Conservation (phyloP, 2,113 vertebrate genomes). For the Malurus elegans region DNA sequence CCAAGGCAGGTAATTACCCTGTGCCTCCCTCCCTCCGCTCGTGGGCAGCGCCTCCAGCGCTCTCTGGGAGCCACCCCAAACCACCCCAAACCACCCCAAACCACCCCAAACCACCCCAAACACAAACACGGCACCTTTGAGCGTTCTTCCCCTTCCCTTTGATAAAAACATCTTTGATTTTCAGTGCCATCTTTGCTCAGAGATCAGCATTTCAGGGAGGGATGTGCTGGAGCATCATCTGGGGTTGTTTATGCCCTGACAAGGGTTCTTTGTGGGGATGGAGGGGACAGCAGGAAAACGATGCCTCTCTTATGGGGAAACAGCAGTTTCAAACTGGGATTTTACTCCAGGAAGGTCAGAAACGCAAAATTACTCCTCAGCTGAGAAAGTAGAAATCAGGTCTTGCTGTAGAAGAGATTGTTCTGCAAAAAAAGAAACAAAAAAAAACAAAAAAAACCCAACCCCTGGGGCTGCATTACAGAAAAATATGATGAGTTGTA, state of each 20-base stretch:
- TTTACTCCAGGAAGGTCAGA: background rate
- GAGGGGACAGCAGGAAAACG: background rate
- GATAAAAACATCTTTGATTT: background rate
- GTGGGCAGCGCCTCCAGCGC: rapidly evolving
- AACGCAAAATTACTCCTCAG: background rate
- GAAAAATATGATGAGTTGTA: background rate
- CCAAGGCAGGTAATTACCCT: background rate
- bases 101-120: background rate
- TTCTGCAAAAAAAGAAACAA: background rate
- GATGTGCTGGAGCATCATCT: background rate
- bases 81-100: no score
- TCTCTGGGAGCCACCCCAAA: background rate
- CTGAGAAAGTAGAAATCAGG: background rate
- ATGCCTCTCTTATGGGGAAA: background rate
- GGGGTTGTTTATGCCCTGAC: background rate
- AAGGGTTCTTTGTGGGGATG: background rate
- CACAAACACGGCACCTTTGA: background rate
- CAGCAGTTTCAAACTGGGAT: background rate
- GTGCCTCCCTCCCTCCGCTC: background rate
- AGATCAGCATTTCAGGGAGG: background rate
- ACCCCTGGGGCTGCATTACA: background rate
- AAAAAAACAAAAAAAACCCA: background rate
- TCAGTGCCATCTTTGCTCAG: background rate
- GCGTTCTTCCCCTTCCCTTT: background rate
- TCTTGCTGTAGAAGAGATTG: background rate